These are phyloP conservation scores for Hyles vespertilio DNA, from an alignment of 1,140 invertebrate genomes.

Conservation along the genomic window DNA sequence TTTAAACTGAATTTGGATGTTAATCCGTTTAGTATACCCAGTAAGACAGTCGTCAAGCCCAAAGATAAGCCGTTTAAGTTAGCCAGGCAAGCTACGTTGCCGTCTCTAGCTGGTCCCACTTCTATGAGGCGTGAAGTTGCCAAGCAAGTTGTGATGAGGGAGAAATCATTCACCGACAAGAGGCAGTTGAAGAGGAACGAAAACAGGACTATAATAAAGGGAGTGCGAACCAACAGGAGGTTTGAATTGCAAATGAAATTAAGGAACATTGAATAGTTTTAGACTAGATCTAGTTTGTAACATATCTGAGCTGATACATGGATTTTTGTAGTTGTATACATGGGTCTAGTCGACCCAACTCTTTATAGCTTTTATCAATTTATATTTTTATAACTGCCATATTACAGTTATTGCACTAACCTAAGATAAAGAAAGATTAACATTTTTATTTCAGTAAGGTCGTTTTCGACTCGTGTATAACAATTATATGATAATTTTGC, in stretches of 20 bases:
- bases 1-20: constrained; percentile 56
- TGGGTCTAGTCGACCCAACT: no score
- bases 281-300: neutral
- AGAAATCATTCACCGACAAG: constrained; percentile 53
- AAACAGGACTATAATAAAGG: constrained; percentile 72
- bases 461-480: no score
- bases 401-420: no score
- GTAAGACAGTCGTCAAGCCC: constrained; percentile 23
- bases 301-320: no score
- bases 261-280: constrained; percentile 40
- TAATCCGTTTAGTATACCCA: constrained; percentile 48
- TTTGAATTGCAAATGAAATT: constrained; percentile 80
- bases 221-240: constrained; percentile 80
- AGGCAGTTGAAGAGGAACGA: constrained; percentile 48
- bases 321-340: no score
- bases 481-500: no score
- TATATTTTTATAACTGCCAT: no score
- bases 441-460: no score
- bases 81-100: constrained; percentile 26
- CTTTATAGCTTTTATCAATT: no score
- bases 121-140: constrained; percentile 37
- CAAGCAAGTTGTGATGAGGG: constrained; percentile 53
- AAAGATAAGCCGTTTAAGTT: constrained; percentile 17
- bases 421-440: no score
- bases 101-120: constrained; percentile 44